Conservation (phyloP, 1,140 invertebrate genomes). For the Gryllus bimaculatus region DNA sequence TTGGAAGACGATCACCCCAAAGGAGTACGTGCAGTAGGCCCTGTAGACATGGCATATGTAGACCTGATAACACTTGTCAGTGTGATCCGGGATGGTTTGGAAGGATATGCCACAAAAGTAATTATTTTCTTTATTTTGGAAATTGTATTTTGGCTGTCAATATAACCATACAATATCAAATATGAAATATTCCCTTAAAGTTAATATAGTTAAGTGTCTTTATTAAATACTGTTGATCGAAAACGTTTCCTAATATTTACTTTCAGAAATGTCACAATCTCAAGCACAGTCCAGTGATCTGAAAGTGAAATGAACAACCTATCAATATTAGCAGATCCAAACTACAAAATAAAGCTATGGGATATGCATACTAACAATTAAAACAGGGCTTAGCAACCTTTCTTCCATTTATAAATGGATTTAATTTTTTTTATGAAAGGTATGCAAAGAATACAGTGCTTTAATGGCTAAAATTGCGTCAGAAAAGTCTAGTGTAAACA, state of each 20-base stretch:
- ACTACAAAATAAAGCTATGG: too few species aligned
- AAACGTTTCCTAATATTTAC: neutral
- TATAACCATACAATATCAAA: neutral
- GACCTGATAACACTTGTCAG: slow-evolving; percentile 53
- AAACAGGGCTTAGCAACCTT: too few species aligned
- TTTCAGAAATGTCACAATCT: too few species aligned
- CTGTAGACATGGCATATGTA: slow-evolving; percentile 63
- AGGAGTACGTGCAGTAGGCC: slow-evolving; percentile 55
- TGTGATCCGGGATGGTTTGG: slow-evolving; percentile 66
- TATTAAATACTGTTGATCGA: neutral
- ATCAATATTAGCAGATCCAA: too few species aligned
- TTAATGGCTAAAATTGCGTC: too few species aligned
- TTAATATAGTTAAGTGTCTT: neutral
- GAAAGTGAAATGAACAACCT: too few species aligned
- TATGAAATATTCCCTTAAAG: neutral
- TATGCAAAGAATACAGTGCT: too few species aligned
- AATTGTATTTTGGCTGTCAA: neutral
- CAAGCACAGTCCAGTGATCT: too few species aligned
- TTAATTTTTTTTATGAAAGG: too few species aligned
- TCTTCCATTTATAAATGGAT: too few species aligned
- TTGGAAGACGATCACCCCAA: slow-evolving; percentile 53
- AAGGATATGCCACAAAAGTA: slow-evolving; percentile 54
- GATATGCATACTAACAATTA: too few species aligned
- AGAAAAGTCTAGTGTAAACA: too few species aligned
- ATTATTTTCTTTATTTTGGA: slow-evolving; percentile 23